These are phyloP conservation scores for Lophius americanus DNA, from an alignment of 2,797 vertebrate genomes.

Conservation along the genomic window DNA sequence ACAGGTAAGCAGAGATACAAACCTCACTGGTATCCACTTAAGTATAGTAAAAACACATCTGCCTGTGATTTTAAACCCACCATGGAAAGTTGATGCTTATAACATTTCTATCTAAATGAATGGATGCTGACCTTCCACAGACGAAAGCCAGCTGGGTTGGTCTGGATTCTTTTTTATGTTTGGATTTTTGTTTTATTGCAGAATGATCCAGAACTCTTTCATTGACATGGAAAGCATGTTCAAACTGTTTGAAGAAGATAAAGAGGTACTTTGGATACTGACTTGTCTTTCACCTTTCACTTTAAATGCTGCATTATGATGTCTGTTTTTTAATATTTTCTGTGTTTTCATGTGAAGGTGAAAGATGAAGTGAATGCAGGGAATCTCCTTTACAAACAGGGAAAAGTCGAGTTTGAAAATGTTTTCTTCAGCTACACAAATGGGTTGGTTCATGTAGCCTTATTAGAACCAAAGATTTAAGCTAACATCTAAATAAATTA, in stretches of 20 bases:
- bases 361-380: constrained; percentile 88
- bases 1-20: constrained; percentile 82
- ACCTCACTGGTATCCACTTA: too few relatives aligned
- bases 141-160: too few relatives aligned
- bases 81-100: background rate
- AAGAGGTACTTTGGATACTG: constrained; percentile 80
- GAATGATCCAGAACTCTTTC: constrained; percentile 96
- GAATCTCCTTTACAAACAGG: constrained; percentile 79
- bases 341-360: constrained; percentile 77
- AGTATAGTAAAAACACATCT: background rate
- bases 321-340: fast-evolving
- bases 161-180: background rate
- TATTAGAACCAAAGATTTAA: background rate
- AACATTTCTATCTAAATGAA: background rate
- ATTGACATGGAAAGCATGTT: constrained; percentile 99
- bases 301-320: background rate
- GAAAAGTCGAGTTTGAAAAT: constrained; percentile 92
- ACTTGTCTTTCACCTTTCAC: background rate
- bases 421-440: constrained; percentile 90
- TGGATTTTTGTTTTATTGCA: constrained; percentile 49
- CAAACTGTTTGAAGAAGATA: constrained; percentile 89
- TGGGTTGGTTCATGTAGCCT: constrained; percentile 78
- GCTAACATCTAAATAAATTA: background rate
- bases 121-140: background rate
- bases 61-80: background rate